Evolutionary conservation across 2,888 invertebrate genomes (phyloP).

Genomic region (Dolichopus griseipennis): DNA sequence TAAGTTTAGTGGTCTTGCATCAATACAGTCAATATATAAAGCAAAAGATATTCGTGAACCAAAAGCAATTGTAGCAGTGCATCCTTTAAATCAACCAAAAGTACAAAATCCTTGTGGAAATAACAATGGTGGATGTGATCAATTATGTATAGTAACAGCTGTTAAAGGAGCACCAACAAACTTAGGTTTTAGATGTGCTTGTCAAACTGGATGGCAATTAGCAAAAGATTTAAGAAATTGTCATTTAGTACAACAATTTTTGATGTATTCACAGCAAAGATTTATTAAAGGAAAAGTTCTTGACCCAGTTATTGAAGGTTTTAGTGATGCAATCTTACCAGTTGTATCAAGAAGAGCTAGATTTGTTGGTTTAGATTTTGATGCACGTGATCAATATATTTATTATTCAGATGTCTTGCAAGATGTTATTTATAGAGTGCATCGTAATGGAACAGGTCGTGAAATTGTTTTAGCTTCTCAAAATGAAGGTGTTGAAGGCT

Average conservation of each 20-base stretch:
- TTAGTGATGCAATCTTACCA: conserved; percentile 91
- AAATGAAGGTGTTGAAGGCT: conserved; percentile 93
- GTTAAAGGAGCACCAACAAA: conserved; percentile 55
- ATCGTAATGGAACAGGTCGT: conserved; percentile 66
- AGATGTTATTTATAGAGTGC: conserved; percentile 83
- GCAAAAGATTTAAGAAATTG: conserved; percentile 69
- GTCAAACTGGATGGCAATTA: conserved; percentile 77
- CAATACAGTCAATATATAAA: conserved; percentile 71
- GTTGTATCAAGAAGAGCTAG: conserved; percentile 84
- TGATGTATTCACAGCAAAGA: conserved; percentile 91
- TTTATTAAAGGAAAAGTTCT: conserved; percentile 91
- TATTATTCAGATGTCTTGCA: conserved; percentile 97
- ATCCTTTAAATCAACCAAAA: conserved; percentile 65
- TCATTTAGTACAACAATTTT: conserved; percentile 72
- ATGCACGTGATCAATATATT: conserved; percentile 79
- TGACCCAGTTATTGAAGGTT: conserved; percentile 79
- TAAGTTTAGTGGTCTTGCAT: conserved; percentile 70
- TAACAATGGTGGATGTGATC: conserved; percentile 83
- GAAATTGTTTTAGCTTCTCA: conserved; percentile 91
- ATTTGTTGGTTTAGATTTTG: conserved; percentile 92
- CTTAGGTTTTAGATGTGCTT: conserved; percentile 83
- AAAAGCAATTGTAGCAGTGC: conserved; percentile 73
- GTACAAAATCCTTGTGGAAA: conserved; percentile 75
- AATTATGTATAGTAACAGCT: conserved; percentile 87
- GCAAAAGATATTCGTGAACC: conserved; percentile 73